phyloP scores from a whole-genome alignment of 2,888 invertebrate species.

The Megalurothrips usitatus region DNA sequence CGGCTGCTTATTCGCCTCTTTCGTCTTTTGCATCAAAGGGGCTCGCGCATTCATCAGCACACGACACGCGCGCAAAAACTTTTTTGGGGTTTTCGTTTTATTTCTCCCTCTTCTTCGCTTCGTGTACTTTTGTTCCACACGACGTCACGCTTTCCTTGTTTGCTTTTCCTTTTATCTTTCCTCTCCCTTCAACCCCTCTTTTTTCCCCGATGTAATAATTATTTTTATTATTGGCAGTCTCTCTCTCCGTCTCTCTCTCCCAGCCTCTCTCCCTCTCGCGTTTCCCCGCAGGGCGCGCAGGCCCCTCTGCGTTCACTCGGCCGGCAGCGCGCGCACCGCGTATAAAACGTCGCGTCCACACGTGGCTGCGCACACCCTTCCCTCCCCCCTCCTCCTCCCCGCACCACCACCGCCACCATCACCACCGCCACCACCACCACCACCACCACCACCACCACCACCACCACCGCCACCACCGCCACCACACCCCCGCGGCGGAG shows the following conservation, averaged over 20 bases:
- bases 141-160: not conserved
- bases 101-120: not conserved
- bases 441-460: too few relatives aligned
- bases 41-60: conserved; percentile 14
- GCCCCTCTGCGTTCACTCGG: not conserved
- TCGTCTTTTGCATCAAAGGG: conserved; percentile 8
- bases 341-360: not conserved
- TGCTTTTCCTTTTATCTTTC: not conserved
- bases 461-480: too few relatives aligned
- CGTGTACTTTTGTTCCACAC: not conserved
- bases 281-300: not conserved
- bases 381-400: too few relatives aligned
- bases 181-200: not conserved
- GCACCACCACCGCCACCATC: not conserved
- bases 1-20: not conserved
- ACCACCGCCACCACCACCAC: not conserved
- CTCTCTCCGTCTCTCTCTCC: not conserved
- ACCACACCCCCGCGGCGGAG: not conserved
- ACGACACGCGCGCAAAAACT: not conserved
- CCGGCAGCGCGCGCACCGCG: too few relatives aligned
- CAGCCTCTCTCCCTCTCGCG: not conserved
- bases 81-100: not conserved
- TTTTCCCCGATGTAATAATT: not conserved
- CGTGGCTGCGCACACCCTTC: not conserved
- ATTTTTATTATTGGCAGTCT: not conserved